phyloP scores from a whole-genome alignment of 1,140 invertebrate genomes.

The Orussus abietinus region DNA sequence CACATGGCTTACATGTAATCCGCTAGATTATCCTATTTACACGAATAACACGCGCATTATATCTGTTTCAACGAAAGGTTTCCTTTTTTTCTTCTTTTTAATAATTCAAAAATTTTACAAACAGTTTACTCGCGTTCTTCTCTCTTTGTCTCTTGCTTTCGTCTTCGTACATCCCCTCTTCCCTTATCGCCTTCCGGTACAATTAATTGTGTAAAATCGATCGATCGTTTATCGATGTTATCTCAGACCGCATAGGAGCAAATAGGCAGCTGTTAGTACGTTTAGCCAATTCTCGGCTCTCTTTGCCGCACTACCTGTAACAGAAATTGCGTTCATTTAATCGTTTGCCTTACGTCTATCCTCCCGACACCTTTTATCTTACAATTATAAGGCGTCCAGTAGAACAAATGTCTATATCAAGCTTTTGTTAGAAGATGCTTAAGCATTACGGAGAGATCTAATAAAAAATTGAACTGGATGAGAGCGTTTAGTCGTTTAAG shows the following conservation, averaged over 20 bases:
- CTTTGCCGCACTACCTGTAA: slow-evolving; percentile 36
- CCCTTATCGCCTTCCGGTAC: slow-evolving; percentile 21
- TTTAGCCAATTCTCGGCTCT: slow-evolving; percentile 33
- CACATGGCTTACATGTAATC: slow-evolving; percentile 21
- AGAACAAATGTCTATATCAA: no score
- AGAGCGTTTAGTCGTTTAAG: no score
- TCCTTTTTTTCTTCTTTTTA: slow-evolving; percentile 17
- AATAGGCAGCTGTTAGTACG: slow-evolving; percentile 26
- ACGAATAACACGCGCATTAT: slow-evolving; percentile 47
- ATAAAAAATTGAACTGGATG: no score
- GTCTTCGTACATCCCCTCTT: slow-evolving; percentile 21
- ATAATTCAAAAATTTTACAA: slow-evolving; percentile 42
- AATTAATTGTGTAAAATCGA: slow-evolving; percentile 33
- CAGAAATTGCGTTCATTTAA: no score
- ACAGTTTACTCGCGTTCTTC: slow-evolving; percentile 20
- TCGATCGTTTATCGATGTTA: slow-evolving; percentile 44
- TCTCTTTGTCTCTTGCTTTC: slow-evolving; percentile 16
- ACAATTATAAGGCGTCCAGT: no score
- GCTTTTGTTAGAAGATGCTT: no score
- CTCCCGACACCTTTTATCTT: no score
- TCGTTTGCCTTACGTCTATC: no score
- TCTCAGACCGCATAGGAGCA: slow-evolving; percentile 40
- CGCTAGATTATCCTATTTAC: slow-evolving; percentile 46
- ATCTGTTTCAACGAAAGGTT: slow-evolving; percentile 38
- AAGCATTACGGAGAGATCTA: no score